Base-by-base conservation (phyloP, 2,113 vertebrate species). In the Ictalurus punctatus region DNA sequence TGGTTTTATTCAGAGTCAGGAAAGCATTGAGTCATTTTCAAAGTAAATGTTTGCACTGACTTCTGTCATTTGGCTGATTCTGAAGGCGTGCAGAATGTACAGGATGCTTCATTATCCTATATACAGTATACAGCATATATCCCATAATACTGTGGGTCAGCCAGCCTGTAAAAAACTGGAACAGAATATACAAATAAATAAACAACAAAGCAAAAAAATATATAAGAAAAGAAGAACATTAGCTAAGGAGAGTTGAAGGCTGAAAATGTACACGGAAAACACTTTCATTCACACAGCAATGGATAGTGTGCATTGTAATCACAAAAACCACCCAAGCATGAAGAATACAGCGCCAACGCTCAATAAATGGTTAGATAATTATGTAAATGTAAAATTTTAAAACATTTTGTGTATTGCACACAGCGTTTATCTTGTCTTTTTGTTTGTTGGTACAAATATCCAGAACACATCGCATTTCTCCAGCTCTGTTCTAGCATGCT, bases 321-420 rank as follows among this genome's bases (percentile, higher is more conserved):
- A 13, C 37, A 76, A 13, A 48, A 48, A 76, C 44, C 40, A 25
- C 21, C 37, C 9, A 44, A 44, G 73, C 73, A 23, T 44, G 37
- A 76, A 44, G 73, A 23, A 40, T 19, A 76, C 34, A 44, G 8
- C 25, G 37, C 21, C 23, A 1, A 21, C 10, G 4, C 21, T 76
- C 73, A 76, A 48, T 76, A 76, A 48, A 76, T 25, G 40, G 40
- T 76, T 76, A 48, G 40, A 76, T 76, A 76, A 76, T 76, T 44
- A 44, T 76, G 73, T 25, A 48, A 48, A 76, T 73, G 44, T 48
- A 48, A 73, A 73, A 3, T 17, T 6, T 37, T 27, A 71, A 71
- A 34, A 16, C 30, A 73, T 23, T 76, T 76, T 76, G 21, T 48
- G 40, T 48, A 12, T 44, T 76, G 73, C 40, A 25, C 40, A 1